Evolutionary conservation across 2,888 invertebrate genomes (phyloP).

Genomic region (Sesamia inferens): DNA sequence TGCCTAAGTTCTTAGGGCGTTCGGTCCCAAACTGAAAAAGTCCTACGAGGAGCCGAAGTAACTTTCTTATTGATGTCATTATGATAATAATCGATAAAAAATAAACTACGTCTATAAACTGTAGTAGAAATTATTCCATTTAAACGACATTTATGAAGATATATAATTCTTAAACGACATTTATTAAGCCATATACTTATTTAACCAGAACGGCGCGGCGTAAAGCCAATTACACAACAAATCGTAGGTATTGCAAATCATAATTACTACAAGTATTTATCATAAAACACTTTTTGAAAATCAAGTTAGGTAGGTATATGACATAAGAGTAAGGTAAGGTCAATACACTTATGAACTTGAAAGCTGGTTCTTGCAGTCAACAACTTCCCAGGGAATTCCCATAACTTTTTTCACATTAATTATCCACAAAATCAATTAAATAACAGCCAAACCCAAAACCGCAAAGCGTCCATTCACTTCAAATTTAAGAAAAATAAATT

Average conservation of each 20-base stretch:
- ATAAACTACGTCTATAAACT: background rate
- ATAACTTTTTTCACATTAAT: background rate
- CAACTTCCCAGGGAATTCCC: slow-evolving; percentile 10
- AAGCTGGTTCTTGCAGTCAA: slow-evolving; percentile 2
- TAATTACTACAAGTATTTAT: background rate
- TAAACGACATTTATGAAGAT: no score
- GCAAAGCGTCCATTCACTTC: slow-evolving; percentile 17
- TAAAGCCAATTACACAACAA: no score
- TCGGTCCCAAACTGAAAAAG: no score
- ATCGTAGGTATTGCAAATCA: background rate
- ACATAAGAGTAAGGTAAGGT: background rate
- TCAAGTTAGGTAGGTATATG: background rate
- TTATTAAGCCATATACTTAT: no score
- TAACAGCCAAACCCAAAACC: slow-evolving; percentile 20
- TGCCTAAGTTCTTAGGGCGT: no score
- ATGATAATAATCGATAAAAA: no score
- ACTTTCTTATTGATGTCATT: no score
- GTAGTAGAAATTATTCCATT: background rate
- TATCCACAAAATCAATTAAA: background rate
- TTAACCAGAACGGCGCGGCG: no score
- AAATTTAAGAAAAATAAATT: background rate
- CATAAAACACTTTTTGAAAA: background rate
- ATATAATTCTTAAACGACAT: no score
- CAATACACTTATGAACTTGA: slow-evolving; percentile 1
- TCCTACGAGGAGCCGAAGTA: no score